These are phyloP conservation scores for Pollimyrus isidori DNA, from an alignment of 2,113 vertebrate species.

Conservation along the genomic window DNA sequence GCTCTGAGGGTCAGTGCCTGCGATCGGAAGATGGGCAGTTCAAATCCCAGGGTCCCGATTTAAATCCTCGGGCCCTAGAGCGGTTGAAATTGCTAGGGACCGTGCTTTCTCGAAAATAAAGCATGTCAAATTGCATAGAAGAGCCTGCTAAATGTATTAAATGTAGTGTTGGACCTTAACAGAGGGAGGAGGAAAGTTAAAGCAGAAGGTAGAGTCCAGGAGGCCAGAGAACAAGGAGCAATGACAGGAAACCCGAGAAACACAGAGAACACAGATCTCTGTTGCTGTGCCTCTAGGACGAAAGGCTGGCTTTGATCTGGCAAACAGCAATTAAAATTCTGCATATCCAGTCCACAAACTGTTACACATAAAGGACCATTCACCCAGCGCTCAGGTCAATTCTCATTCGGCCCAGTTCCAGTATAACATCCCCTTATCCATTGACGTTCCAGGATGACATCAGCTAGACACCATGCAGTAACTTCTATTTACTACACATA, in stretches of 20 bases:
- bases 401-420: not conserved
- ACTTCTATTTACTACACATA: not conserved
- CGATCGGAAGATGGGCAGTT: not conserved
- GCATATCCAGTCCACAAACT: not conserved
- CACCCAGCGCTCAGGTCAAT: not conserved
- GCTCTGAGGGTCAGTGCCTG: not conserved
- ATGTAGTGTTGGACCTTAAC: not conserved
- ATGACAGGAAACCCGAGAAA: not conserved
- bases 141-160: not conserved
- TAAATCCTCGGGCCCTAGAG: not conserved
- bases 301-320: slow-evolving; percentile 7
- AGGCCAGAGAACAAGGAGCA: not conserved
- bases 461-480: not conserved
- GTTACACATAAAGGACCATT: not conserved
- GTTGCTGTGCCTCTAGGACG: not conserved
- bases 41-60: not conserved
- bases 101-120: not conserved
- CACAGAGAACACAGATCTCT: not conserved
- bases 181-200: not conserved
- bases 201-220: not conserved
- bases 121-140: not conserved
- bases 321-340: not conserved
- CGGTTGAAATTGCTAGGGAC: not conserved
- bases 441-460: not conserved
- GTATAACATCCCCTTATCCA: not conserved